A percentile compares a stretch with the other conserved stretches of the same genome.
Evolutionary conservation across 2,888 invertebrate genomes (phyloP).

Genomic region (Brenthis hecate): DNA sequence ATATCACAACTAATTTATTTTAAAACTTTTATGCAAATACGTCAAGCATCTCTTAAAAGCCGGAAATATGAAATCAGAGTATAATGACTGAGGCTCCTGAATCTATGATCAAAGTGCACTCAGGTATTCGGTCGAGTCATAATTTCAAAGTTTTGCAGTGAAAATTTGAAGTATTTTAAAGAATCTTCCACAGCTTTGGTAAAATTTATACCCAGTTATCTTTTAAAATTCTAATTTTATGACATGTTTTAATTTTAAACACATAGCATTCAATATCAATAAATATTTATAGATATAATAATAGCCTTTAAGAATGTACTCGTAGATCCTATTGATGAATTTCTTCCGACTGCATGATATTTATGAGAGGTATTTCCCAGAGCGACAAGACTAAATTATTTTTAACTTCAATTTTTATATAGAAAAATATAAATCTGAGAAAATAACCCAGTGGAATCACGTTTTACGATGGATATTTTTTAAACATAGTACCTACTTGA

Average conservation of each 20-base stretch:
- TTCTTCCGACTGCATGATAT: conserved; percentile 22
- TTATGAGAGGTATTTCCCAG: conserved; percentile 27
- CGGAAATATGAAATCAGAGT: conserved; percentile 18
- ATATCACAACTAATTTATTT: no score
- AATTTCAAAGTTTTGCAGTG: neutral
- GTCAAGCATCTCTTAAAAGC: conserved; percentile 22
- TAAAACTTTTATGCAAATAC: conserved; percentile 18
- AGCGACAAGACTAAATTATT: conserved; percentile 17
- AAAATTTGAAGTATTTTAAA: neutral
- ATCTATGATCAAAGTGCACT: conserved; percentile 35
- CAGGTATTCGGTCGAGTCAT: conserved; percentile 2
- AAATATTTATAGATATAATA: neutral
- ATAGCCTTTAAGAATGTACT: neutral
- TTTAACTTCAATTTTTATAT: conserved; percentile 8
- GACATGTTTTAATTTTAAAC: neutral
- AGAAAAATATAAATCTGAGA: conserved; percentile 13
- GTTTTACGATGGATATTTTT: no score
- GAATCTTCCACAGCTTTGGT: no score
- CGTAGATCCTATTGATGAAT: conserved; percentile 22
- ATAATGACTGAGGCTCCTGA: conserved; percentile 30
- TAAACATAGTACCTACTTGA: no score
- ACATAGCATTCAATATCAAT: neutral
- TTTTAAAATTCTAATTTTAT: no score
- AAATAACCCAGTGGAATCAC: neutral
- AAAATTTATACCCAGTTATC: no score